These are phyloP conservation scores for Ferdinandea cuprea DNA, from an alignment of 2,888 invertebrate species.

Conservation along the genomic window DNA sequence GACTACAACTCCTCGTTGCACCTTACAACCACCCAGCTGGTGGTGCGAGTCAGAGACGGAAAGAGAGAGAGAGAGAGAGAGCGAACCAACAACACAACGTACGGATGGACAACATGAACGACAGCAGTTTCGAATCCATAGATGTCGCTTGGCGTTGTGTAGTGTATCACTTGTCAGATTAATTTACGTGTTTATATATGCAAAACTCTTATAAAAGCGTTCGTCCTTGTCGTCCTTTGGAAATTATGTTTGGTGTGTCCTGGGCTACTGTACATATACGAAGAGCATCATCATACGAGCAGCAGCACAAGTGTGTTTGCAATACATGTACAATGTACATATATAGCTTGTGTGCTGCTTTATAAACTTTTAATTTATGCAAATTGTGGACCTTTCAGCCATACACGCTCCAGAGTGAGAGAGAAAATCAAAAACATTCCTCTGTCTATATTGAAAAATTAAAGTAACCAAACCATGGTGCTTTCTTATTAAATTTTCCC, in stretches of 20 bases:
- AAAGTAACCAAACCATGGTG: slow-evolving; percentile 52
- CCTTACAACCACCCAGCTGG: no score
- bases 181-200: slow-evolving; percentile 82
- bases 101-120: slow-evolving; percentile 45
- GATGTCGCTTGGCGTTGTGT: slow-evolving; percentile 68
- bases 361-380: slow-evolving; percentile 81
- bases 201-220: slow-evolving; percentile 75
- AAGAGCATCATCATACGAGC: slow-evolving; percentile 75
- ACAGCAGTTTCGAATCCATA: slow-evolving; percentile 68
- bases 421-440: slow-evolving; percentile 67
- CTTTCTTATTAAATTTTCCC: slow-evolving; percentile 64
- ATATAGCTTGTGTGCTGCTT: slow-evolving; percentile 71
- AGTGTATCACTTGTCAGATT: slow-evolving; percentile 83
- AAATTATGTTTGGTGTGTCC: slow-evolving; percentile 71
- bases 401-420: neutral
- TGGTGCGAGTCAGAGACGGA: slow-evolving; percentile 29
- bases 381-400: slow-evolving; percentile 80
- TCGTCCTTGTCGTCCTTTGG: slow-evolving; percentile 74
- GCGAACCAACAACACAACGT: slow-evolving; percentile 10
- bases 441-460: slow-evolving; percentile 66
- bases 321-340: neutral
- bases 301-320: slow-evolving; percentile 31
- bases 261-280: slow-evolving; percentile 17
- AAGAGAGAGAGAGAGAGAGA: no score
- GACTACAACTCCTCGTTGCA: no score